Base-by-base conservation (phyloP, 1,140 invertebrate genomes). In the Phortica variegata region DNA sequence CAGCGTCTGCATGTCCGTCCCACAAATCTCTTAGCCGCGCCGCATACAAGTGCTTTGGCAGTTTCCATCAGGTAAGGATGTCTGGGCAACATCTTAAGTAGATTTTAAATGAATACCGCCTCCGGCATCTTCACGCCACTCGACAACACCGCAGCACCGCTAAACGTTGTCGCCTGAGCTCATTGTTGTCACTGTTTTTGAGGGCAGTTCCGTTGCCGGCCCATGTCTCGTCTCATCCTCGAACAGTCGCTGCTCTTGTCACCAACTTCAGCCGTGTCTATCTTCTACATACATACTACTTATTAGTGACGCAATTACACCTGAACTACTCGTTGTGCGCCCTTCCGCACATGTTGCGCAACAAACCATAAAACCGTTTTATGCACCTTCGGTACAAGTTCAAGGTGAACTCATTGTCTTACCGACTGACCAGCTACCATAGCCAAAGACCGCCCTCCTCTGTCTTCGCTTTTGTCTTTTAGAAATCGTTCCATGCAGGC, bases 221-320 rank as follows among this genome's bases (percentile, higher is more conserved):
- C 34, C 47, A 4, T 19, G 13, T 17, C 8, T 16, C 36, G 23
- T 26, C 23, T 26, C 10, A 26, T 26, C 10, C 23, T 26, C 23
- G 23, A 6, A 26, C 5, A 6, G 23, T 26, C 23, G 23, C 23
- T 5, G 36, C 36, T 17, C 36, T 38, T 38, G 36, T 38, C 36
- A 38, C 36, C 36, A 10, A 18, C 6, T 3, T 16, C 16, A 34
- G 16, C 12, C 15, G n/a, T 39, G 12, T 21, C n/a, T 21, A 46
- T 34, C 40, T 48, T 47, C 32, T 31, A 21, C 16, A 31, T 40
- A 42, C 54, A 20, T 48, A 36, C 13, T 32, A 21, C 26, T 54
- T 40, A 57, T 65, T 49, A 40, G 60, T 59, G 59, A 62, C 48
- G 56, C 62, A 66, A 66, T 62, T 68, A 59, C 62, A 66, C 62